Evolutionary conservation across 2,888 invertebrate species (phyloP), one percentile per base, ranked within the genome.

Genomic region (Eilema griseolum): DNA sequence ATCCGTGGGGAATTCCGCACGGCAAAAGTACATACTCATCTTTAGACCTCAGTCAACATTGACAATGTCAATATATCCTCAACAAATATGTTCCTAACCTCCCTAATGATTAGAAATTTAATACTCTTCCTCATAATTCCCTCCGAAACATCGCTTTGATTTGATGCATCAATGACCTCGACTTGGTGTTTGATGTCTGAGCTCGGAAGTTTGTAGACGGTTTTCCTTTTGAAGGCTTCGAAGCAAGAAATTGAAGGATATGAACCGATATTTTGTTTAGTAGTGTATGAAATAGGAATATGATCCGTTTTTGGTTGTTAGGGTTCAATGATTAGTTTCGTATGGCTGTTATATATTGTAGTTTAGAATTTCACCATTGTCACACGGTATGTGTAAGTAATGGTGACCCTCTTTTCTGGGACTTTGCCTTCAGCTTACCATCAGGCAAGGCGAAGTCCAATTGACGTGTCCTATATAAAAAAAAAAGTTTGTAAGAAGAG

Each of bases 91-190:
- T 46, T n/a, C n/a, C 23, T 23, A 61, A 61, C 28, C 20, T 41
- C 37, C 26, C 26, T 57, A 31, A 56, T 37, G 20, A 62, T 63
- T 62, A 57, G 69, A 61, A 37, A 28, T 66, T 33, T 70, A 62
- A 61, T 70, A 67, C 66, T 33, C 56, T 31, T 31, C 33, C 64
- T 65, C 66, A 70, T 70, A 72, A 69, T 66, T 72, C 69, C 67
- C 67, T 80, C 65, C 69, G 69, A 68, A 78, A 79, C 79, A 84
- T 80, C 76, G 78, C 80, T 86, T 86, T 86, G 83, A 89, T 89
- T 89, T 89, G 87, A 88, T 88, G 88, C 88, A 87, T 85, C 86
- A 83, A 80, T 82, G 83, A 73, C 76, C 78, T 79, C 72, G 76
- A 78, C 74, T 71, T 77, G 75, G 72, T 78, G 77, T 85, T 85